These are phyloP conservation scores for Phyllopteryx taeniolatus DNA, from an alignment of 2,113 vertebrate genomes.

Conservation along the genomic window DNA sequence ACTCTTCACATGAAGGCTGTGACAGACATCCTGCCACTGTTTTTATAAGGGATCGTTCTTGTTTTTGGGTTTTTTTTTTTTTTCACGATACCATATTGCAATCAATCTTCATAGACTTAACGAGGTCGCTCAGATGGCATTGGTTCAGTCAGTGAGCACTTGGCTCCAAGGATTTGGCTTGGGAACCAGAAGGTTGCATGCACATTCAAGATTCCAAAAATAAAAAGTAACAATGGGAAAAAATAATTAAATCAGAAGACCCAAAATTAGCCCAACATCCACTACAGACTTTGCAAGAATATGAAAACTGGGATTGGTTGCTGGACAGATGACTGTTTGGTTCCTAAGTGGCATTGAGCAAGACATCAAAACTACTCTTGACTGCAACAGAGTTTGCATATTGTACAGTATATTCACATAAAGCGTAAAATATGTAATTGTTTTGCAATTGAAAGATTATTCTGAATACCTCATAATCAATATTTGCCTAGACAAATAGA, in stretches of 20 bases:
- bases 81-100: not conserved
- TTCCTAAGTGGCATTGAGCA: not conserved
- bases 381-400: not conserved
- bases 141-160: not conserved
- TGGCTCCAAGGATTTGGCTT: not conserved
- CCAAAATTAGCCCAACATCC: not conserved
- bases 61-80: not conserved
- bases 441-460: no score
- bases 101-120: not conserved
- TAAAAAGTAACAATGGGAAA: not conserved
- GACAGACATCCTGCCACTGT: not conserved
- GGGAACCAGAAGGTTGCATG: no score
- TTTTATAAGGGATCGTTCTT: not conserved
- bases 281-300: not conserved
- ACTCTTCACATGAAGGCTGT: constrained; percentile 4
- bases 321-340: no score
- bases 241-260: not conserved
- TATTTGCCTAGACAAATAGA: no score
- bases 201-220: not conserved
- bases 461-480: no score
- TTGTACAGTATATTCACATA: no score
- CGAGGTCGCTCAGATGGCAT: not conserved
- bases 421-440: no score
- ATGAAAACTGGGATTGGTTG: no score
- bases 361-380: not conserved